phyloP scores from a whole-genome alignment of 92 coral and sea anemone species.

The Epizoanthus fatuus region DNA sequence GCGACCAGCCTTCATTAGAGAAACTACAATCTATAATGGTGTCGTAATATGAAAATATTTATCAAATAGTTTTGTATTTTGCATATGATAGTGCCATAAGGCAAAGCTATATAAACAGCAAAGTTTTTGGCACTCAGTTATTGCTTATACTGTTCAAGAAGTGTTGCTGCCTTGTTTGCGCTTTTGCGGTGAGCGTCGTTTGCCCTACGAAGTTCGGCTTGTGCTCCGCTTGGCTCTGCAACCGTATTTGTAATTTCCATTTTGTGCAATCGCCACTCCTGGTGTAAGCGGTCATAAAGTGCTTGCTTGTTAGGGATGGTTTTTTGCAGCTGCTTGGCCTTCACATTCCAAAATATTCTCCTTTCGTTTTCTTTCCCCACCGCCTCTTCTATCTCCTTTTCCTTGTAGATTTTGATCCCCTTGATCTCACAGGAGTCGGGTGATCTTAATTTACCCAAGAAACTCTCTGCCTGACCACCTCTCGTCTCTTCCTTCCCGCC shows the following conservation, averaged over 20 bases:
- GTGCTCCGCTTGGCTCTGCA: neutral
- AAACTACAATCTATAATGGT: too few species aligned
- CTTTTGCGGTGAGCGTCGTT: neutral
- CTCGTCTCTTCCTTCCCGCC: neutral
- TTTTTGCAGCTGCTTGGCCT: neutral
- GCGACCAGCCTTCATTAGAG: too few species aligned
- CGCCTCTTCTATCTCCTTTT: conserved; percentile 14
- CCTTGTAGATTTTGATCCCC: conserved; percentile 7
- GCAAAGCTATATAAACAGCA: too few species aligned
- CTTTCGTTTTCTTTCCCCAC: conserved; percentile 12
- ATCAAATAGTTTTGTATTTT: too few species aligned
- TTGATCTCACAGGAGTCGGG: conserved; percentile 19
- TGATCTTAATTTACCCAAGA: conserved; percentile 1
- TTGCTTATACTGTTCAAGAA: too few species aligned
- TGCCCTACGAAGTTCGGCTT: neutral
- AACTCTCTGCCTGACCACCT: neutral
- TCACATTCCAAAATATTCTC: neutral
- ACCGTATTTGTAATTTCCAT: neutral
- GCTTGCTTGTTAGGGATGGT: neutral
- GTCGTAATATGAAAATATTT: too few species aligned
- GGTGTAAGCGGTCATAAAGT: conserved; percentile 4
- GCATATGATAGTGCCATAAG: too few species aligned
- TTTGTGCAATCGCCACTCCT: conserved; percentile 2
- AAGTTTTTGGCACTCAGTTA: too few species aligned
- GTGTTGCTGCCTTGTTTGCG: neutral